phyloP scores from a whole-genome alignment of 2,888 invertebrate genomes.

The Halictus ligatus region DNA sequence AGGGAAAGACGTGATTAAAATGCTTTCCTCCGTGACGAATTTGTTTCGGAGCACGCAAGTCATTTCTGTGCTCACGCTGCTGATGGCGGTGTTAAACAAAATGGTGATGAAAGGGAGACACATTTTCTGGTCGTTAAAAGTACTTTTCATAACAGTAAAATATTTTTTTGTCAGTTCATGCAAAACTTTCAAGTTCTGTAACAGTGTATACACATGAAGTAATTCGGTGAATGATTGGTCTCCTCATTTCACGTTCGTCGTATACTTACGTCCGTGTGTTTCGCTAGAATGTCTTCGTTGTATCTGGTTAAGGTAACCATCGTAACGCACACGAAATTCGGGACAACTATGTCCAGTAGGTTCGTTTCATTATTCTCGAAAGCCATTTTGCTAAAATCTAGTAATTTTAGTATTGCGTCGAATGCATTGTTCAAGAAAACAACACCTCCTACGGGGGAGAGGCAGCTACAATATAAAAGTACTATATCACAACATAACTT shows the following conservation, averaged over 20 bases:
- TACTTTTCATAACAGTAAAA: conserved; percentile 49
- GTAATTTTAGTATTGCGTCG: conserved; percentile 52
- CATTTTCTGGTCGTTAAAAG: conserved; percentile 27
- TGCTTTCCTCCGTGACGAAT: conserved; percentile 13
- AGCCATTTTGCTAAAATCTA: conserved; percentile 61
- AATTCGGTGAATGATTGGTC: neutral
- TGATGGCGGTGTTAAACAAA: conserved; percentile 66
- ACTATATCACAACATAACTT: conserved; percentile 70
- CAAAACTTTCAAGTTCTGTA: conserved; percentile 67
- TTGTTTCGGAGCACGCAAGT: conserved; percentile 19
- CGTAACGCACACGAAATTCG: conserved; percentile 63
- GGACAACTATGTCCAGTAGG: conserved; percentile 58
- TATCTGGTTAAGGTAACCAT: conserved; percentile 64
- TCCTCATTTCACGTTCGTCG: neutral
- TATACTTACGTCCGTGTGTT: conserved; percentile 66
- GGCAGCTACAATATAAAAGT: conserved; percentile 65
- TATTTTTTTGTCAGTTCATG: conserved; percentile 56
- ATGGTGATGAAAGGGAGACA: conserved; percentile 61
- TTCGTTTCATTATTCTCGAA: conserved; percentile 61
- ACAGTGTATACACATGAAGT: conserved; percentile 40
- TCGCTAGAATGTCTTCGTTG: conserved; percentile 44
- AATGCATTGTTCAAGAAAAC: conserved; percentile 62
- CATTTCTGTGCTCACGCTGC: conserved; percentile 64
- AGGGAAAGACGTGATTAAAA: conserved; percentile 60
- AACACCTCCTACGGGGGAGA: conserved; percentile 58